Evolutionary conservation across 2,888 invertebrate species (phyloP).

Genomic region (Hecatera dysodea): DNA sequence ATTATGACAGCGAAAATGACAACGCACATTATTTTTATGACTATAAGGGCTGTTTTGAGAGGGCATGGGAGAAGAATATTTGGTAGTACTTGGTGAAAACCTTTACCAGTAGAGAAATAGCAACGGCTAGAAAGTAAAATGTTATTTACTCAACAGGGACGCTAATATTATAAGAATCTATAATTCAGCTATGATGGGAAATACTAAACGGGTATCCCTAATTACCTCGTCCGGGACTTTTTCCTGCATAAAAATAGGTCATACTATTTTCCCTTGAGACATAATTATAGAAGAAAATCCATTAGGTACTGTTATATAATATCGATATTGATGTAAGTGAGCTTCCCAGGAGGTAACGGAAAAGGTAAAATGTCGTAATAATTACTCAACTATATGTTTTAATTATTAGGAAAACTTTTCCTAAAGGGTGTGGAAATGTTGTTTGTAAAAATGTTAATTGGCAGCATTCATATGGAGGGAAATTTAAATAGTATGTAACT

Average conservation of each 20-base stretch:
- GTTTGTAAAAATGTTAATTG: not conserved
- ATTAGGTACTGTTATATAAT: conserved; percentile 48
- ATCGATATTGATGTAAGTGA: conserved; percentile 37
- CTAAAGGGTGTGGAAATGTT: not conserved
- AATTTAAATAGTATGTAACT: not conserved
- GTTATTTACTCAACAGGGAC: not conserved
- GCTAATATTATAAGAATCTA: not conserved
- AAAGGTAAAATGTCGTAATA: conserved; percentile 11
- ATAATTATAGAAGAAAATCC: conserved; percentile 45
- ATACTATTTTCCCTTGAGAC: conserved; percentile 32
- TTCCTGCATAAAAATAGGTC: conserved; percentile 43
- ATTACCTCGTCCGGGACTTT: conserved; percentile 18
- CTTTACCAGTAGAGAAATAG: not conserved
- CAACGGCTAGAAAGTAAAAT: no score
- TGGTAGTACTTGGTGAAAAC: no score
- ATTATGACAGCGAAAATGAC: not conserved
- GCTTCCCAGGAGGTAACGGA: conserved; percentile 4
- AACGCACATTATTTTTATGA: not conserved
- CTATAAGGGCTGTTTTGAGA: no score
- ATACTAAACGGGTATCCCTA: conserved; percentile 35
- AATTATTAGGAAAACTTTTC: conserved; percentile 16
- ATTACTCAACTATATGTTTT: conserved; percentile 19
- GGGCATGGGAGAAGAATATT: no score
- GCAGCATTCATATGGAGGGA: not conserved
- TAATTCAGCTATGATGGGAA: conserved; percentile 29